phyloP scores from a whole-genome alignment of 2,113 vertebrate species.

The Xenopus borealis region DNA sequence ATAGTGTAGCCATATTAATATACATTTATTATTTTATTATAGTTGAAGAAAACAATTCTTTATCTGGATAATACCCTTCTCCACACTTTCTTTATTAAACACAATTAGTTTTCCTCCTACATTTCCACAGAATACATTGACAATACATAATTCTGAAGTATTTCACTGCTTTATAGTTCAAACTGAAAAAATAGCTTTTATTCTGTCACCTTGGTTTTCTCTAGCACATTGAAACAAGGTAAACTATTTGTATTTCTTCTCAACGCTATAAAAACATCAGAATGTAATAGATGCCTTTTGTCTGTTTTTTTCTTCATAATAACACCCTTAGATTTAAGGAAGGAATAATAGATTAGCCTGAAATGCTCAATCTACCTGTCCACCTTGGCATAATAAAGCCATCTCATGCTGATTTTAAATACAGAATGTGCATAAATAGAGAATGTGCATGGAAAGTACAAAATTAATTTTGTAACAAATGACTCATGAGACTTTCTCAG shows the following conservation, averaged over 20 bases:
- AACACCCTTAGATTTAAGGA: slow-evolving; percentile 13
- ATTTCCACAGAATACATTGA: neutral
- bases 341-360: slow-evolving; percentile 29
- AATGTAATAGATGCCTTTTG: slow-evolving; percentile 23
- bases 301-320: slow-evolving; percentile 17
- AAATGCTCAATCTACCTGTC: slow-evolving; percentile 27
- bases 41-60: no score
- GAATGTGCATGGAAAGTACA: neutral
- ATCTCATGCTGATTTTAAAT: neutral
- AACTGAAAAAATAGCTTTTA: neutral
- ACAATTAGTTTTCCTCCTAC: neutral
- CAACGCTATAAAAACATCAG: slow-evolving; percentile 2
- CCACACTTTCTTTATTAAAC: no score
- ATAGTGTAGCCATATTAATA: no score
- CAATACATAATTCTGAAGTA: neutral
- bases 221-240: neutral
- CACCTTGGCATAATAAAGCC: slow-evolving; percentile 23
- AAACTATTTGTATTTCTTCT: slow-evolving; percentile 18
- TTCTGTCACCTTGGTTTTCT: neutral
- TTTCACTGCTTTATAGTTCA: neutral
- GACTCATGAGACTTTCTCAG: neutral
- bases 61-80: no score
- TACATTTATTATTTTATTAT: no score
- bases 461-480: slow-evolving; percentile 19
- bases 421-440: slow-evolving; percentile 9